A percentile compares a stretch with the other conserved stretches of the same genome.
phyloP scores from a whole-genome alignment of 2,888 invertebrate species.

The Pseudolycoriella hygida region DNA sequence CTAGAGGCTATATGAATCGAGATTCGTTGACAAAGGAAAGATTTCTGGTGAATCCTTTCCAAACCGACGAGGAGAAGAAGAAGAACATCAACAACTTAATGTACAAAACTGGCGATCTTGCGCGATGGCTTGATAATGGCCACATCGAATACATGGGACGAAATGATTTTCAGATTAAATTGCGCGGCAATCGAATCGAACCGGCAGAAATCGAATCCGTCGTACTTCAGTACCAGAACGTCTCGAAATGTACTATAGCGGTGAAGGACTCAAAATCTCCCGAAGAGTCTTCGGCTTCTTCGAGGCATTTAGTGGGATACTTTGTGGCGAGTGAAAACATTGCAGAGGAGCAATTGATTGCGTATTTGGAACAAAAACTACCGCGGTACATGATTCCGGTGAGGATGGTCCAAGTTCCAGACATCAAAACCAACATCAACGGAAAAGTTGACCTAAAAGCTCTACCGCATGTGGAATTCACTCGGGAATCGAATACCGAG shows the following conservation, averaged over 20 bases:
- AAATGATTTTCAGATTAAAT: neutral
- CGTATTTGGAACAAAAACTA: neutral
- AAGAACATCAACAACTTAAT: neutral
- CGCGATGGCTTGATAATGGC: neutral
- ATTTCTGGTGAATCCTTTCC: constrained; percentile 1
- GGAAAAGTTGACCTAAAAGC: neutral
- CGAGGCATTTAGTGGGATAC: neutral
- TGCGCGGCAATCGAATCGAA: constrained; percentile 1
- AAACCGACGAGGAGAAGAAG: no score
- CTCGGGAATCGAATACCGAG: no score
- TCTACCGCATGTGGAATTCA: neutral
- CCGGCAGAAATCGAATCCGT: constrained; percentile 3
- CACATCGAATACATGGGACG: constrained; percentile 2
- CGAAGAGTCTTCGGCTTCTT: no score
- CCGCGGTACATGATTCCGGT: neutral
- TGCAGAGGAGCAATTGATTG: neutral
- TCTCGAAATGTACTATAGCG: neutral
- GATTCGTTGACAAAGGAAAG: constrained; percentile 1
- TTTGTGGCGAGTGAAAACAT: neutral
- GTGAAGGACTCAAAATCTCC: no score
- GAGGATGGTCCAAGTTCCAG: neutral
- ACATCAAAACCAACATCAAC: neutral
- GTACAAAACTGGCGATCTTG: neutral
- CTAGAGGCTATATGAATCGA: neutral
- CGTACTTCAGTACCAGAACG: neutral